Conservation (phyloP, 2,888 invertebrate species). For the Micropterix aruncella region DNA sequence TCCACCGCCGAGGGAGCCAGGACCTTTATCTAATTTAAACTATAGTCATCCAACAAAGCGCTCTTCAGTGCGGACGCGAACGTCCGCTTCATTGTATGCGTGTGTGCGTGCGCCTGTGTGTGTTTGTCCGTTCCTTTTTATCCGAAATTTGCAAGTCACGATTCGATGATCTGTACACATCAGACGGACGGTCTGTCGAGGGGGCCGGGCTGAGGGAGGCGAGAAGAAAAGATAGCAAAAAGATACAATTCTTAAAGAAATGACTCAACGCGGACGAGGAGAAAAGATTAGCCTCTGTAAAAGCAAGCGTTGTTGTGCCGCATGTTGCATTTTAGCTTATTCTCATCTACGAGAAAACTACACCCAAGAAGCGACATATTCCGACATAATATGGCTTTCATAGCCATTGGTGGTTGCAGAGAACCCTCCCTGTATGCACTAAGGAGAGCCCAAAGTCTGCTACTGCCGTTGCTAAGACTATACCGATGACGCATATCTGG, state of each 20-base stretch:
- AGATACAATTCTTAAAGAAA: neutral
- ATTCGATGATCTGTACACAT: conserved; percentile 10
- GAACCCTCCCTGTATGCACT: no score
- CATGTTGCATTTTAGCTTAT: no score
- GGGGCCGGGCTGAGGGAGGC: neutral
- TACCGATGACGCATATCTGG: no score
- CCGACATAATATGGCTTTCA: no score
- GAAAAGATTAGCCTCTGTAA: neutral
- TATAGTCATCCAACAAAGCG: conserved; percentile 6
- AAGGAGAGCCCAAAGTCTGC: no score
- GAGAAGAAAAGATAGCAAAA: neutral
- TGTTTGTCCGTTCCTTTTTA: conserved; percentile 7
- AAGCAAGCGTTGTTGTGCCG: no score
- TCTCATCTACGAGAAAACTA: no score
- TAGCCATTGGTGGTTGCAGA: no score
- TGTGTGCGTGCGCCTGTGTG: conserved; percentile 5
- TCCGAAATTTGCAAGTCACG: conserved; percentile 11
- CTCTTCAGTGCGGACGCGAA: conserved; percentile 11
- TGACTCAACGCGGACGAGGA: neutral
- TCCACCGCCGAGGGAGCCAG: neutral
- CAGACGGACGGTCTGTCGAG: conserved; percentile 7
- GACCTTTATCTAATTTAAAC: conserved; percentile 9
- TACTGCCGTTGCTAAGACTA: no score
- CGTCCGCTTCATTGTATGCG: conserved; percentile 6
- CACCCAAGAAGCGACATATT: no score